Evolutionary conservation across 2,113 vertebrate genomes (phyloP), one percentile per base, ranked within the genome.

Genomic region (Chauna torquata): DNA sequence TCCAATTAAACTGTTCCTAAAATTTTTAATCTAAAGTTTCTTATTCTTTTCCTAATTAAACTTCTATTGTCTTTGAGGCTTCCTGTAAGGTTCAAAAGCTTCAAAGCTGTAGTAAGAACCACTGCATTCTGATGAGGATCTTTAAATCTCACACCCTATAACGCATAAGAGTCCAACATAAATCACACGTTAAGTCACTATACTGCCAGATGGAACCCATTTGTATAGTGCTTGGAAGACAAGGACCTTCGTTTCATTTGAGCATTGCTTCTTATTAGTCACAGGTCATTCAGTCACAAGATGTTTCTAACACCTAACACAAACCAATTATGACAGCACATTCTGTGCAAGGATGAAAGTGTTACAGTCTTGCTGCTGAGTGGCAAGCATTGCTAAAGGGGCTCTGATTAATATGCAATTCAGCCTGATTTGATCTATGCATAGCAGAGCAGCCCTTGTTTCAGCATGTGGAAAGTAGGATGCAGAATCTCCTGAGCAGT

Each of bases 161-260:
- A 28, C 50, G 4, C 69, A 8, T 12, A 15, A 42, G 76, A 82
- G 54, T 27, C 70, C 92, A 90, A 88, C 78, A 93, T 34, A 94
- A 95, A 96, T 95, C 89, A 93, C 87, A n/a, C 84, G 34, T 18
- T 11, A 44, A 86, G 79, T 78, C 76, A 12, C 89, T 69, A 3
- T 16, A 16, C 42, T 65, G 91, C 94, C 96, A 97, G 97, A 95
- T 94, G 96, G 94, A 97, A 32, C 70, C 91, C 81, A 79, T 96
- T 96, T 95, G 88, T 82, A 65, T 5, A 14, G 75, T 34, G 71
- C 88, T 86, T 52, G 75, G 90, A 65, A 94, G 85, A 92, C 94
- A 76, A 96, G 85, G 77, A 72, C 82, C 83, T 94, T 38, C 57
- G 54, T 69, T 91, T 86, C 91, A 5, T 79, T 15, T 55, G 92